phyloP scores from a whole-genome alignment of 2,113 vertebrate species.

The Lucifuga dentata region DNA sequence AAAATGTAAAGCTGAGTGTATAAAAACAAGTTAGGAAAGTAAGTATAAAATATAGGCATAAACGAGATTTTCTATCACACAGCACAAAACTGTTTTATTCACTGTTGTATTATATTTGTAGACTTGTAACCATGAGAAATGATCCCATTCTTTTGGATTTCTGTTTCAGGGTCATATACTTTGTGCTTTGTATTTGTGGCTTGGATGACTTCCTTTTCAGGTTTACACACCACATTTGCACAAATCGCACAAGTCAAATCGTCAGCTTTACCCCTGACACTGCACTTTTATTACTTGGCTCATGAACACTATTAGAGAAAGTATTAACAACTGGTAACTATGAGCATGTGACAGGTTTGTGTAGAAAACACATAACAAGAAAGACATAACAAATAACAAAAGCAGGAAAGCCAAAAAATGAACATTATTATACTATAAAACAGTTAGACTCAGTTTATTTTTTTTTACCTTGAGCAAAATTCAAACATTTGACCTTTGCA shows the following conservation, averaged over 20 bases:
- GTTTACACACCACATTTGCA: background rate
- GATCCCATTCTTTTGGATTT: background rate
- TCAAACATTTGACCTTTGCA: background rate
- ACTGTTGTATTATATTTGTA: background rate
- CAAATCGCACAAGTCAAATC: background rate
- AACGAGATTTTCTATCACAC: no score
- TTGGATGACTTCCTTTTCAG: background rate
- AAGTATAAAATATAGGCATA: no score
- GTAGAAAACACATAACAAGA: no score
- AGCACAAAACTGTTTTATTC: slow-evolving; percentile 33
- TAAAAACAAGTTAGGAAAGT: no score
- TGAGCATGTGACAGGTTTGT: no score
- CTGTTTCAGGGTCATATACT: background rate
- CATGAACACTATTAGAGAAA: background rate
- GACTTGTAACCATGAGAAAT: slow-evolving; percentile 1
- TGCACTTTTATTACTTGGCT: background rate
- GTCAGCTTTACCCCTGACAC: background rate
- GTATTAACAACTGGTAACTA: no score
- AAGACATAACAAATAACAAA: background rate
- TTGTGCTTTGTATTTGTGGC: slow-evolving; percentile 1
- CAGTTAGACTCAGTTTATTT: background rate
- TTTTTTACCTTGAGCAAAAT: background rate
- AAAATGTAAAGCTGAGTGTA: no score
- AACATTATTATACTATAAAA: background rate
- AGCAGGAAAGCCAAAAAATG: background rate